A percentile compares a stretch with the other conserved stretches of the same genome.
Evolutionary conservation across 2,888 invertebrate species (phyloP).

Genomic region (Macaria liturata): DNA sequence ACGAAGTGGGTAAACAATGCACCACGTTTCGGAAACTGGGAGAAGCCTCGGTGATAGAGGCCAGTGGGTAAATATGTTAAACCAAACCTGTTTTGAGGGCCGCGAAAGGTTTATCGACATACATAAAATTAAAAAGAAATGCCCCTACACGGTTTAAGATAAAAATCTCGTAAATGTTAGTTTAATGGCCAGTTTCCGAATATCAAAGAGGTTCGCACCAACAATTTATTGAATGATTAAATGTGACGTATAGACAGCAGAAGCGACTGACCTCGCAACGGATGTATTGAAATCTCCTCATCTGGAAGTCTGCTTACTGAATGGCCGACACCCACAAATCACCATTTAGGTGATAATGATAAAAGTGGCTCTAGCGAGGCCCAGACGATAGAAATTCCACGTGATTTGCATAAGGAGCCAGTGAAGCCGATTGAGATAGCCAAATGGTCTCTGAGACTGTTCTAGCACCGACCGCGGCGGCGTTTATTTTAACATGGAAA

Average conservation of each 20-base stretch:
- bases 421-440: constrained; percentile 54
- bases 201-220: constrained; percentile 54
- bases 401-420: constrained; percentile 61
- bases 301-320: constrained; percentile 55
- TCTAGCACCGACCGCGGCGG: constrained; percentile 9
- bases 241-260: constrained; percentile 54
- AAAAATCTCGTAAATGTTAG: constrained; percentile 39
- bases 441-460: constrained; percentile 38
- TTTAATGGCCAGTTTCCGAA: constrained; percentile 40
- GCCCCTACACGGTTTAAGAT: constrained; percentile 37
- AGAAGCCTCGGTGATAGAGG: constrained; percentile 40
- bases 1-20: constrained; percentile 47
- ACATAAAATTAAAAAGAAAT: constrained; percentile 40
- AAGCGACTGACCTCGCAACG: constrained; percentile 57
- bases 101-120: constrained; percentile 35
- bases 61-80: constrained; percentile 37
- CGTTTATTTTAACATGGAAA: constrained; percentile 2
- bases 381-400: constrained; percentile 50
- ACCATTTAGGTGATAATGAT: constrained; percentile 48
- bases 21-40: constrained; percentile 48
- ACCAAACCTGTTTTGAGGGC: constrained; percentile 34
- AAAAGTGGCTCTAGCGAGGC: constrained; percentile 42
- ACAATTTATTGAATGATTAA: constrained; percentile 48
- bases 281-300: constrained; percentile 42
- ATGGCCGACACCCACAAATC: constrained; percentile 55